These are phyloP conservation scores for Ichneumoninae sp. DNA, from an alignment of 2,888 invertebrate genomes.

Conservation along the genomic window DNA sequence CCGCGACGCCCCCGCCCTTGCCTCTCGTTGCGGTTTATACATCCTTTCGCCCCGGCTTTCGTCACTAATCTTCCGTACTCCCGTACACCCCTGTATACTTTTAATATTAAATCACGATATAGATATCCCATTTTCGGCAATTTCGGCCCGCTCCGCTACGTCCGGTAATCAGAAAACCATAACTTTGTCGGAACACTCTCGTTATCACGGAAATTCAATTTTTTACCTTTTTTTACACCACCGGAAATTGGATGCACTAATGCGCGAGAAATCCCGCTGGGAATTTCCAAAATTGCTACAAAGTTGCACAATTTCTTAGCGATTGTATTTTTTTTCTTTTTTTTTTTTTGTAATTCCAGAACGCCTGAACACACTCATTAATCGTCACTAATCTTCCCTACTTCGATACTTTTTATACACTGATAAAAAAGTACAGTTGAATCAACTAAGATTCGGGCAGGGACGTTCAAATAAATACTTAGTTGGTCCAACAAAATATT, in stretches of 20 bases:
- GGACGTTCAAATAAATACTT: too few relatives aligned
- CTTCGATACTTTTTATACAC: not conserved
- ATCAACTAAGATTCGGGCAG: too few relatives aligned
- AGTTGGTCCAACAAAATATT: too few relatives aligned
- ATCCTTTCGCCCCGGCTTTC: not conserved
- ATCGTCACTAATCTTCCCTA: not conserved
- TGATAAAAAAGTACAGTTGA: too few relatives aligned
- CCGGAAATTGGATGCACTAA: too few relatives aligned
- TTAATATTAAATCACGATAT: not conserved
- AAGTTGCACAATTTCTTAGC: not conserved
- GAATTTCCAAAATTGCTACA: not conserved
- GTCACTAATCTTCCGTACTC: not conserved
- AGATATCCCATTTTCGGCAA: not conserved
- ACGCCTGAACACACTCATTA: too few relatives aligned
- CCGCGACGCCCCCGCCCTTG: slow-evolving; percentile 35
- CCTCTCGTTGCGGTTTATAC: not conserved
- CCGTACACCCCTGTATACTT: not conserved
- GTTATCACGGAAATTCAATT: not conserved
- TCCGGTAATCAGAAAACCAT: not conserved
- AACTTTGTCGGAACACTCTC: not conserved
- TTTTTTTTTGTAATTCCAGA: too few relatives aligned
- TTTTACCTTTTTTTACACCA: not conserved
- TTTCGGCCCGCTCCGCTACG: not conserved
- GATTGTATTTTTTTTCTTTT: not conserved
- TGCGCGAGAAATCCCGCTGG: too few relatives aligned